These are phyloP conservation scores for Lepilemur ruficaudatus DNA, from an alignment of 2,797 vertebrate genomes.

Conservation along the genomic window DNA sequence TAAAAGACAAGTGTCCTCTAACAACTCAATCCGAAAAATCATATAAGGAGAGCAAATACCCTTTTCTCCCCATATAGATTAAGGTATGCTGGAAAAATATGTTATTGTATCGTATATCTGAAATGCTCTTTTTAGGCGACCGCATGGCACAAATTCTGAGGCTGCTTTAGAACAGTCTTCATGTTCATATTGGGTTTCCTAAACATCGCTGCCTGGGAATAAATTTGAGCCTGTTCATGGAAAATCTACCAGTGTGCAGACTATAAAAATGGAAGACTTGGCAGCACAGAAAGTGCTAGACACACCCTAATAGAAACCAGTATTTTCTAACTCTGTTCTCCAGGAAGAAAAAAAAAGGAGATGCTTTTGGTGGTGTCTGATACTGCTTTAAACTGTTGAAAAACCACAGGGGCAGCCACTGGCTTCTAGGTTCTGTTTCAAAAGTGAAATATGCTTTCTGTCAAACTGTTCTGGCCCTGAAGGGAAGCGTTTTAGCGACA, in stretches of 20 bases:
- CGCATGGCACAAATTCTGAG: conserved; percentile 33
- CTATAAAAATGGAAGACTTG: conserved; percentile 51
- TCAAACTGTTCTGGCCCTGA: neutral
- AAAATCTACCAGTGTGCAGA: conserved; percentile 54
- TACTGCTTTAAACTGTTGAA: conserved; percentile 52
- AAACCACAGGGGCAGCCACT: conserved; percentile 55
- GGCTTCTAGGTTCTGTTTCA: conserved; percentile 54
- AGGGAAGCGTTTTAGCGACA: neutral
- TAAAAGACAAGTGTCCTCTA: conserved; percentile 67
- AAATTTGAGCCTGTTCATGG: conserved; percentile 64
- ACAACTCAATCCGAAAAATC: conserved; percentile 49
- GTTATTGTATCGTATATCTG: conserved; percentile 40
- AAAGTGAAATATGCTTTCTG: conserved; percentile 56
- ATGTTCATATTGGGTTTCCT: conserved; percentile 30
- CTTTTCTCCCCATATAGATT: neutral
- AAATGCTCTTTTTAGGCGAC: conserved; percentile 51
- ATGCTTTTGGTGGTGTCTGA: conserved; percentile 20
- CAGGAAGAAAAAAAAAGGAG: neutral
- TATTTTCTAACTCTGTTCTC: conserved; percentile 46
- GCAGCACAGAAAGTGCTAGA: conserved; percentile 54
- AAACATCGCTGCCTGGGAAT: conserved; percentile 50
- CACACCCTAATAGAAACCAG: conserved; percentile 69
- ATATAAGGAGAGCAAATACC: conserved; percentile 42
- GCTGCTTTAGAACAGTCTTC: conserved; percentile 46
- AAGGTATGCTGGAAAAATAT: conserved; percentile 42